phyloP scores from a whole-genome alignment of 1,140 invertebrate species.

The Ylistrum balloti region DNA sequence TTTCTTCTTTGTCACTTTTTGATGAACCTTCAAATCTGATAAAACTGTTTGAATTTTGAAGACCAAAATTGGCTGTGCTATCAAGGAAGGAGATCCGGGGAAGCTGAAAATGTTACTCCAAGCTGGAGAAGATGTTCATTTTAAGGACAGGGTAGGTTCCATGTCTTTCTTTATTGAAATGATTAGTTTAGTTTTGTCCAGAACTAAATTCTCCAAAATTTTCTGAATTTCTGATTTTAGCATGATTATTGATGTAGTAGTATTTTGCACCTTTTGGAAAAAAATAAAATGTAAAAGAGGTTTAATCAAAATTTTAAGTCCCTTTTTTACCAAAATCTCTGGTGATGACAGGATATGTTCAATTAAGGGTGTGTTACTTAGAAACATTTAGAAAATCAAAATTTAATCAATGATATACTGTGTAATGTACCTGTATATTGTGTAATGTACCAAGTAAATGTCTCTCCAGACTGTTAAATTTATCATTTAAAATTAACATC shows the following conservation, averaged over 20 bases:
- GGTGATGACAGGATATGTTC: too few relatives aligned
- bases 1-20: not conserved
- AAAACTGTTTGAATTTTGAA: slow-evolving; percentile 53
- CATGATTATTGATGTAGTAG: not conserved
- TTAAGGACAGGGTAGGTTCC: slow-evolving; percentile 70
- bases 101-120: slow-evolving; percentile 64
- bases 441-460: too few relatives aligned
- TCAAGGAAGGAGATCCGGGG: slow-evolving; percentile 60
- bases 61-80: slow-evolving; percentile 74
- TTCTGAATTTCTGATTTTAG: too few relatives aligned
- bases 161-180: too few relatives aligned
- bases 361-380: too few relatives aligned
- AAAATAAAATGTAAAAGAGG: not conserved
- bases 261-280: not conserved
- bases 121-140: slow-evolving; percentile 66
- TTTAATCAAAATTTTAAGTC: not conserved
- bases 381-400: too few relatives aligned
- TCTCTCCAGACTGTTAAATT: too few relatives aligned
- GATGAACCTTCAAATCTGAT: not conserved
- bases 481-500: too few relatives aligned
- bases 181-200: not conserved
- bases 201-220: not conserved
- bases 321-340: not conserved
- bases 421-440: too few relatives aligned
- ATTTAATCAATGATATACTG: too few relatives aligned